These are phyloP conservation scores for Oryzias javanicus DNA, from an alignment of 2,113 vertebrate species.

Conservation along the genomic window DNA sequence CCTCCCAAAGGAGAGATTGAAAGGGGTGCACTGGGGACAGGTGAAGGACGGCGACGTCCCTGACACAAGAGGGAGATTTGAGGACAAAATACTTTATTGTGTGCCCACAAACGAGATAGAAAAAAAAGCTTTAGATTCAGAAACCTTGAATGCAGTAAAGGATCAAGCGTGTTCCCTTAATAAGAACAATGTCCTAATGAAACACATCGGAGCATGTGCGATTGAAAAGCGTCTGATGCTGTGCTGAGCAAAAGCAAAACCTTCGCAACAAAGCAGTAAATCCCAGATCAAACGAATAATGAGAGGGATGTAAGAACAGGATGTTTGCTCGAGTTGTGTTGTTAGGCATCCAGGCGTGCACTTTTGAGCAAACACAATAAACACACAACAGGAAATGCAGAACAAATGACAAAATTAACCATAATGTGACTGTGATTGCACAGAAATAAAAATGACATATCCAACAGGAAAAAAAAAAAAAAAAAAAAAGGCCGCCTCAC, in stretches of 20 bases:
- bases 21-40: slow-evolving; percentile 79
- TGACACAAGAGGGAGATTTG: slow-evolving; percentile 74
- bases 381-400: slow-evolving; percentile 32
- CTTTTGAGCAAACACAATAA: slow-evolving; percentile 45
- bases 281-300: slow-evolving; percentile 48
- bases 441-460: slow-evolving; percentile 22
- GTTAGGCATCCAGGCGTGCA: slow-evolving; percentile 49
- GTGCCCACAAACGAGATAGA: slow-evolving; percentile 57
- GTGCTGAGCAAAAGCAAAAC: slow-evolving; percentile 5
- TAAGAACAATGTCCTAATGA: slow-evolving; percentile 72
- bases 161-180: slow-evolving; percentile 73
- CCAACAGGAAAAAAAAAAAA: slow-evolving; percentile 32
- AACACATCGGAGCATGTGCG: slow-evolving; percentile 34
- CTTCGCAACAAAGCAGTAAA: slow-evolving; percentile 27
- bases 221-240: background rate
- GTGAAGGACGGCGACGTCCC: slow-evolving; percentile 80
- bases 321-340: slow-evolving; percentile 23
- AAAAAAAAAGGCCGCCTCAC: slow-evolving; percentile 40
- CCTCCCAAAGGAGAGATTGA: slow-evolving; percentile 70
- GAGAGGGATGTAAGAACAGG: slow-evolving; percentile 32
- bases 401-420: slow-evolving; percentile 44
- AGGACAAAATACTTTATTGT: slow-evolving; percentile 71
- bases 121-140: slow-evolving; percentile 71
- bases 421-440: slow-evolving; percentile 28
- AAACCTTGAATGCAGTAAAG: slow-evolving; percentile 57